Base-by-base conservation (phyloP, 2,797 vertebrate genomes). In the Channallabes apus region DNA sequence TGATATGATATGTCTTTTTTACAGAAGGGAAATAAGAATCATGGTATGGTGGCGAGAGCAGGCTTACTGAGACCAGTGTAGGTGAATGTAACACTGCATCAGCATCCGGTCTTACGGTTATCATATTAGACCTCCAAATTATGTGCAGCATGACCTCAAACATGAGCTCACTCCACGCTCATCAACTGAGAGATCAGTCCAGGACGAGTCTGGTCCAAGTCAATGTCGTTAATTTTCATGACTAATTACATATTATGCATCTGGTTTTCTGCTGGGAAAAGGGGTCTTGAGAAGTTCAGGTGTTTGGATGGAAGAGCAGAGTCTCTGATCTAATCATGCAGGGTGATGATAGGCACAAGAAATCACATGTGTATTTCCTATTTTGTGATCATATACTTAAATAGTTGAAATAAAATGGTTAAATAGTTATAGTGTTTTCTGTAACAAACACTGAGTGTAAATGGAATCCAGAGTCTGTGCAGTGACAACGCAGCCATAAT, bases 191-290 rank as follows among this genome's bases (percentile, higher is more conserved):
- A 11, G 38, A 86, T 80, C 69, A 58, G 62, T 83, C 82, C 80
- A 35, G 72, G 80, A 56, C 75, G 69, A 54, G 61, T 72, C 82
- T 82, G 78, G 82, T 87, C 61, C 35, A 69, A 81, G 46, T 61
- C 69, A 80, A 81, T 82, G 82, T 79, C 58, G 86, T 67, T 64
- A 78, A 82, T 67, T 77, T 41, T 67, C 6, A 69, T 58, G 61
- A 82, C 56, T 90, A 84, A 86, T 90, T 73, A 75, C 62, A 85
- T 88, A 68, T 83, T 82, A 80, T 27, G 27, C 22, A 24, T 87
- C 83, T 88, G 86, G 80, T 54, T 46, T 85, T 67, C 71, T 77
- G 69, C 62, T 76, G 62, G 4, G 51, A 59, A 69, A 82, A 82
- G 29, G n/a, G 67, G 64, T 54, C 81, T 85, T 79, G 82, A 73